Percentiles rank a stretch among this genome's conserved stretches.
These are phyloP conservation scores for Cromileptes altivelis DNA, from an alignment of 2,113 vertebrate genomes.

Conservation along the genomic window DNA sequence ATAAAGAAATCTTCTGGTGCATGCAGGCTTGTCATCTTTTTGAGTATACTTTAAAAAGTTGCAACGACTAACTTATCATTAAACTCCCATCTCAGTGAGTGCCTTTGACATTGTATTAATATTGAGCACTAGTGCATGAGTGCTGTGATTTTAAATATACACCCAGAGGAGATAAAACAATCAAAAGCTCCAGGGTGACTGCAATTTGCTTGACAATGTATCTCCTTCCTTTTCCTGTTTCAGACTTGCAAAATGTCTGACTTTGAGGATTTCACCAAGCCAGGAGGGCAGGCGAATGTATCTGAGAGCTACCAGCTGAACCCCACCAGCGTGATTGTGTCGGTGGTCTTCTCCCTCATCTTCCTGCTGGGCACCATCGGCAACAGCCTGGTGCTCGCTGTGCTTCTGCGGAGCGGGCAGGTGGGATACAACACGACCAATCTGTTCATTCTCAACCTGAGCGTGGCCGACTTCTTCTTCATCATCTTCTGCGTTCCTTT, in stretches of 20 bases:
- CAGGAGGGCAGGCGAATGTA: constrained; percentile 80
- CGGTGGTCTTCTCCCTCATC: constrained; percentile 91
- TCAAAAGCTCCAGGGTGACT: neutral
- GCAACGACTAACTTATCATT: neutral
- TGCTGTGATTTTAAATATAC: neutral
- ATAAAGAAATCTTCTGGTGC: constrained; percentile 22
- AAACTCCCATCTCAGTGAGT: neutral
- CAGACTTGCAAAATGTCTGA: constrained; percentile 83
- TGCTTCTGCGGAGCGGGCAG: constrained; percentile 88
- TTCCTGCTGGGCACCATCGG: constrained; percentile 90
- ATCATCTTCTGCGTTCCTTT: constrained; percentile 93
- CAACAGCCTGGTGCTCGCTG: constrained; percentile 90
- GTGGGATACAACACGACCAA: constrained; percentile 90
- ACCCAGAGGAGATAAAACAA: neutral
- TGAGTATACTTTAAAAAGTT: constrained; percentile 6
- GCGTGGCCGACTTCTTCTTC: constrained; percentile 93
- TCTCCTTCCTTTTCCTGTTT: constrained; percentile 25
- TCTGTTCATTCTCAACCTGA: constrained; percentile 93
- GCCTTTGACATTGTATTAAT: constrained; percentile 2
- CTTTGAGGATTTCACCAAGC: constrained; percentile 84
- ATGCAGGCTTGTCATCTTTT: constrained; percentile 13
- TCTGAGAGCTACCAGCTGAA: constrained; percentile 87
- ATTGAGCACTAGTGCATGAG: neutral
- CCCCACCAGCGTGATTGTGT: constrained; percentile 88
- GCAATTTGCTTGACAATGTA: neutral